Evolutionary conservation across 1,140 invertebrate genomes (phyloP).

Genomic region (Camponotus floridanus): DNA sequence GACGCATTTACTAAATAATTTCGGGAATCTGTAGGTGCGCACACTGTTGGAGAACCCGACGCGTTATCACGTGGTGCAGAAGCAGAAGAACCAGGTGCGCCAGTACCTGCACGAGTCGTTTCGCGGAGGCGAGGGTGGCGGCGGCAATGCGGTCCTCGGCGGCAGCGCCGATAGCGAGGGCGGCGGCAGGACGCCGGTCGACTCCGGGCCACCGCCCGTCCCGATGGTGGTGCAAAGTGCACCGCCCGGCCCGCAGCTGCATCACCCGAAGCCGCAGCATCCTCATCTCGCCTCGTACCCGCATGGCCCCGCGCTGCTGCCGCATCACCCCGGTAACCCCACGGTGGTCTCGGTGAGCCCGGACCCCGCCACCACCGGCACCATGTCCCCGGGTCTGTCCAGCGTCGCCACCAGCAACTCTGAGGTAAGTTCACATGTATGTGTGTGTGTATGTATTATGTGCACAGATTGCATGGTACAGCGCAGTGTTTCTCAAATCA

Average conservation of each 20-base stretch:
- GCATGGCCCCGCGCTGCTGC: constrained; percentile 73
- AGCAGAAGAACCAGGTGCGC: constrained; percentile 94
- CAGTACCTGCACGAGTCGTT: constrained; percentile 94
- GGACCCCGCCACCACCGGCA: constrained; percentile 86
- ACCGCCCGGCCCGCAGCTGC: constrained; percentile 78
- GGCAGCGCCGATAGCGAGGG: constrained; percentile 57
- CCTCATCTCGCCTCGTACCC: constrained; percentile 83
- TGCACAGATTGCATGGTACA: not conserved
- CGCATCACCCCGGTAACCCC: constrained; percentile 71
- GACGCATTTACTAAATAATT: too few species aligned
- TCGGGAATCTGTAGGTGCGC: constrained; percentile 88
- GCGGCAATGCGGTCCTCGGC: constrained; percentile 61
- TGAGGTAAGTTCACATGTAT: constrained; percentile 87
- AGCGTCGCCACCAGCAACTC: constrained; percentile 92
- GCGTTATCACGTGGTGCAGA: constrained; percentile 96
- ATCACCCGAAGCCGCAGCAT: constrained; percentile 80
- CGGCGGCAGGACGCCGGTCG: constrained; percentile 73
- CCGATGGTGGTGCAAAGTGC: constrained; percentile 83
- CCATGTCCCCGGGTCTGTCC: constrained; percentile 91
- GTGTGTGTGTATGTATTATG: constrained; percentile 39
- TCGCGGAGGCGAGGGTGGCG: constrained; percentile 75
- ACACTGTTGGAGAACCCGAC: constrained; percentile 96
- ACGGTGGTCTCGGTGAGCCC: constrained; percentile 85
- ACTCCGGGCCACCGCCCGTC: constrained; percentile 66
- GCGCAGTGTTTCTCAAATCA: constrained; percentile 21